A percentile compares a stretch with the other conserved stretches of the same genome.
Conservation (phyloP, 2,113 vertebrate genomes). For the Fukomys damarensis region DNA sequence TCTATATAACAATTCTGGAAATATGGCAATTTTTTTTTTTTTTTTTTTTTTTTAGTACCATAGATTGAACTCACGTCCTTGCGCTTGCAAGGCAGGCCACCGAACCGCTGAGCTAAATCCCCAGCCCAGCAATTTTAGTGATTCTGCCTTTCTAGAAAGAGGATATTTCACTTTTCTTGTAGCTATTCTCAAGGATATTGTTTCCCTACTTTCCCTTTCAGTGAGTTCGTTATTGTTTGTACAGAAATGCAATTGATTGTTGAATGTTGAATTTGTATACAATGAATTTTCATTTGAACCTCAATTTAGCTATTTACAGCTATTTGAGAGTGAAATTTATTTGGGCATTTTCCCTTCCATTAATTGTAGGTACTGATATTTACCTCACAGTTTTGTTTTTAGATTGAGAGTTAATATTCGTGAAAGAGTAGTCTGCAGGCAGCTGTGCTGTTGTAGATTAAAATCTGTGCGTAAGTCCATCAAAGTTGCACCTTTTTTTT, state of each 20-base stretch:
- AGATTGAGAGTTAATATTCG: not conserved
- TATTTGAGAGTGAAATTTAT: not conserved
- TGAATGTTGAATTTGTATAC: not conserved
- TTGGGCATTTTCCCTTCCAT: not conserved
- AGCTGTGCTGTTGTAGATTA: not conserved
- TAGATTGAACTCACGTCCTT: too few species aligned
- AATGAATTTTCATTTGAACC: not conserved
- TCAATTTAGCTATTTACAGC: not conserved
- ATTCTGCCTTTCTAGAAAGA: not conserved
- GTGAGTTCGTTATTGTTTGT: not conserved
- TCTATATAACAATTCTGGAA: not conserved
- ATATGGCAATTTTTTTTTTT: not conserved
- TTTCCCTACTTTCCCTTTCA: not conserved
- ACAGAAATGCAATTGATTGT: not conserved
- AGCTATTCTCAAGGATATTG: not conserved
- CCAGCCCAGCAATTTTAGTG: too few species aligned
- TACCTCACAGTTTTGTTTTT: not conserved
- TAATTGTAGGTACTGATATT: not conserved
- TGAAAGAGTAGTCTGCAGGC: not conserved
- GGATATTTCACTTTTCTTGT: not conserved
- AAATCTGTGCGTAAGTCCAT: too few species aligned
- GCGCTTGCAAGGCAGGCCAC: too few species aligned
- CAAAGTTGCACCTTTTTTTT: not conserved
- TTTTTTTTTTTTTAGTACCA: too few species aligned
- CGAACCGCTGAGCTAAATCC: too few species aligned